Base-by-base conservation (phyloP, 1,140 invertebrate genomes). In the Goniozus legneri region DNA sequence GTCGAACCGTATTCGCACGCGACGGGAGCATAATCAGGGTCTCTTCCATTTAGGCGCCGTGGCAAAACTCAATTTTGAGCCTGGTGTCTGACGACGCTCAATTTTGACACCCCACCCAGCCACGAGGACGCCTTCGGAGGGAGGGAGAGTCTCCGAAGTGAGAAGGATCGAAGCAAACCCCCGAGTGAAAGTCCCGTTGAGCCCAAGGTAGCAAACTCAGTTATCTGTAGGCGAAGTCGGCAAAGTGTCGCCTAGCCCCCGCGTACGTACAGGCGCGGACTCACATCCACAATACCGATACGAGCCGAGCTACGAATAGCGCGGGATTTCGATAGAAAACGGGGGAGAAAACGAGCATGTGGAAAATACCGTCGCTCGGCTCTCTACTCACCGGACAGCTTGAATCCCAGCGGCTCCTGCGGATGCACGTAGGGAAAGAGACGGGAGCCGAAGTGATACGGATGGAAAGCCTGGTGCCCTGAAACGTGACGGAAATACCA, bases 391-490 rank as follows among this genome's bases (percentile, higher is more conserved):
- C 89, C 88, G 72, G 86, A 87, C 55, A 91, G 77, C 77, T 91
- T 91, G 71, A 91, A 91, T 56, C 87, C 87, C 65, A 91, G 67
- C 14, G 83, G 83, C 40, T 88, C 87, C 71, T 89, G 84, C 10
- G 88, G 79, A 16, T 86, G 86, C 63, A 88, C 88, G 44, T 88
- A 88, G 19, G 83, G 84, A 67, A 91, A 91, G 34, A 86, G 80
- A 42, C 84, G 76, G 20, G 88, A 87, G 45, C 87, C 88, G 71
- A 91, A 91, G 60, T 89, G 88, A 71, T 89, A 91, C 27, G 88
- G 89, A 79, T 91, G 89, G 67, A 91, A 91, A 32, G 85, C 83
- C 65, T 88, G 87, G 64, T 91, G 88, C 42, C 88, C 80, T 81
- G 67, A 41, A 79, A 79, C 55, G 53, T 64, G 57, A 62, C 49